Percentiles rank a stretch among this genome's conserved stretches.
phyloP scores from a whole-genome alignment of 2,113 vertebrate genomes.

The Austrofundulus limnaeus region DNA sequence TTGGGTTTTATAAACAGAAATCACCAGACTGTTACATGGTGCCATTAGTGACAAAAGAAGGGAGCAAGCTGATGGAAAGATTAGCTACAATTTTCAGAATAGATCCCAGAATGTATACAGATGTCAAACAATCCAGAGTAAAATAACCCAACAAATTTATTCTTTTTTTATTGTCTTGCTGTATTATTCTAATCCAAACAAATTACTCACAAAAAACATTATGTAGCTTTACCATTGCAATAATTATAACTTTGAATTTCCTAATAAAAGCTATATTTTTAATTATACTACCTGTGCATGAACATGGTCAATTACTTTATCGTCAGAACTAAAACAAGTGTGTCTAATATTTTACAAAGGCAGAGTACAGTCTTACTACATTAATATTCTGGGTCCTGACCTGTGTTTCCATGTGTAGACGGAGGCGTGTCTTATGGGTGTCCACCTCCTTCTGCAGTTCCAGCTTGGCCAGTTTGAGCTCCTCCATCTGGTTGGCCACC shows the following conservation, averaged over 20 bases:
- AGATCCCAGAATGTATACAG: not conserved
- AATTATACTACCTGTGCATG: too few species aligned
- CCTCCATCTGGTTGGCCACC: slow-evolving; percentile 83
- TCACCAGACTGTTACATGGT: not conserved
- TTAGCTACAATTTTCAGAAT: not conserved
- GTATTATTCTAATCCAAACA: not conserved
- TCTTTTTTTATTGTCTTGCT: not conserved
- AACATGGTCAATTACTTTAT: not conserved
- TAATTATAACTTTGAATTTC: too few species aligned
- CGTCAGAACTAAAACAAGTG: not conserved
- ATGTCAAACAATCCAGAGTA: not conserved
- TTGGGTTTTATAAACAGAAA: slow-evolving; percentile 22
- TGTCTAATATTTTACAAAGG: not conserved
- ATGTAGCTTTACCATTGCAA: too few species aligned
- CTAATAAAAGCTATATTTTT: too few species aligned
- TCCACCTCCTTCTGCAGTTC: slow-evolving; percentile 85
- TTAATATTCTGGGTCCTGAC: too few species aligned
- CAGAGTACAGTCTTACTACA: too few species aligned
- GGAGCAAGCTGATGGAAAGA: not conserved
- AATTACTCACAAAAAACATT: not conserved
- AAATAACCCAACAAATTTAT: not conserved
- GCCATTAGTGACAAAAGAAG: not conserved
- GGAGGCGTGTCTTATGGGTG: slow-evolving; percentile 84
- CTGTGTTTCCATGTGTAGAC: slow-evolving; percentile 87
- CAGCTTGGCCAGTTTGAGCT: slow-evolving; percentile 84